Evolutionary conservation across 2,888 invertebrate genomes (phyloP).

Genomic region (Drosophila nr. fundita): DNA sequence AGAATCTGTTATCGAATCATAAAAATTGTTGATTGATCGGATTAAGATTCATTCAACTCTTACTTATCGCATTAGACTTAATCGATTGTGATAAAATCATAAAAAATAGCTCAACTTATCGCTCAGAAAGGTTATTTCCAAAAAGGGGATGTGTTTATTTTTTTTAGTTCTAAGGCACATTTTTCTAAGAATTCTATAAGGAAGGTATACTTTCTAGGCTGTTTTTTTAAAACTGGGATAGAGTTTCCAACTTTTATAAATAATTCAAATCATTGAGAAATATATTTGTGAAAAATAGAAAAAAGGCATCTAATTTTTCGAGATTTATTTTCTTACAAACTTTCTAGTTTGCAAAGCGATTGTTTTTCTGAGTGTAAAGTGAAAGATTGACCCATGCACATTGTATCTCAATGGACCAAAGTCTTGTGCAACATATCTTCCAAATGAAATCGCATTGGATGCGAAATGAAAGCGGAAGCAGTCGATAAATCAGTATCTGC

Average conservation of each 20-base stretch:
- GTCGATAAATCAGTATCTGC: constrained; percentile 1
- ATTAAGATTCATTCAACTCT: too few species aligned
- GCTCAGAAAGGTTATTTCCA: too few species aligned
- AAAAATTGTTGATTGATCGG: too few species aligned
- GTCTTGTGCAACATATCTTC: neutral
- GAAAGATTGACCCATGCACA: neutral
- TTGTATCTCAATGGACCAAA: neutral
- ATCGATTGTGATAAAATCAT: too few species aligned
- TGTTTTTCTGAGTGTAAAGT: neutral
- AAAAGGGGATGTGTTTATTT: too few species aligned
- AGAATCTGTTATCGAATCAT: too few species aligned
- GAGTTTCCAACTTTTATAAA: neutral
- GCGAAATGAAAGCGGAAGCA: neutral
- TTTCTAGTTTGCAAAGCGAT: neutral
- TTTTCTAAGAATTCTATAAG: too few species aligned
- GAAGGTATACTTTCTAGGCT: too few species aligned
- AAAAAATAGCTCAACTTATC: too few species aligned
- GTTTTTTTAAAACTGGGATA: neutral
- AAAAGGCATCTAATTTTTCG: neutral
- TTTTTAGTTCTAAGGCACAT: too few species aligned
- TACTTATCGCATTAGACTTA: too few species aligned
- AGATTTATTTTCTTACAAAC: neutral
- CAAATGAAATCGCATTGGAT: neutral
- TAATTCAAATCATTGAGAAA: neutral
- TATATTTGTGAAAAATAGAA: neutral